A percentile compares a stretch with the other conserved stretches of the same genome.
Conservation (phyloP, 2,113 vertebrate genomes). For the Calonectris borealis region DNA sequence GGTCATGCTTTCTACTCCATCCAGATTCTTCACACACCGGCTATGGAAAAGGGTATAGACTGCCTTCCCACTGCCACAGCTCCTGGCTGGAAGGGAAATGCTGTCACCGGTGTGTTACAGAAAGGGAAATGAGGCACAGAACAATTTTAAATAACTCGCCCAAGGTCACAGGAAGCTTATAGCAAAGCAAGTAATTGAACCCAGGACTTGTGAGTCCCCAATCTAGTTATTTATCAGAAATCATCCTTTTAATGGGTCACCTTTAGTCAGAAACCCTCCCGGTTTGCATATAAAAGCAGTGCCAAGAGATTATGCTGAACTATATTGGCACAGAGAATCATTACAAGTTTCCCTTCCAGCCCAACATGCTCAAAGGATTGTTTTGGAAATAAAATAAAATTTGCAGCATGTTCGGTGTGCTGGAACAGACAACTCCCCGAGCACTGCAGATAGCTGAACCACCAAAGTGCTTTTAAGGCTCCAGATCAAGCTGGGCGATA, state of each 20-base stretch:
- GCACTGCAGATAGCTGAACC: background rate
- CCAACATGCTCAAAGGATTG: background rate
- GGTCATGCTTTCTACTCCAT: background rate
- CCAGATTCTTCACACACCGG: background rate
- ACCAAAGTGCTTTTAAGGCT: background rate
- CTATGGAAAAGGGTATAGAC: background rate
- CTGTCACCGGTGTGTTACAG: background rate
- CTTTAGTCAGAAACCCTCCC: background rate
- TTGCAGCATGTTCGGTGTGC: background rate
- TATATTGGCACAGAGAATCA: background rate
- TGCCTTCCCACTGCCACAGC: background rate
- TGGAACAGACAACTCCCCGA: background rate
- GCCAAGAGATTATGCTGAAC: background rate
- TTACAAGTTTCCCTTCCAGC: background rate
- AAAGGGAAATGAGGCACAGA: constrained; percentile 42
- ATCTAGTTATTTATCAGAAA: background rate
- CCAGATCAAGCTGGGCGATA: background rate
- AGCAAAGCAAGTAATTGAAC: constrained; percentile 14
- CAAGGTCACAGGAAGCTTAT: constrained; percentile 42
- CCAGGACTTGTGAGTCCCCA: background rate
- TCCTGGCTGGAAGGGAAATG: constrained; percentile 30
- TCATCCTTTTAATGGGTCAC: background rate
- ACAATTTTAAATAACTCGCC: background rate
- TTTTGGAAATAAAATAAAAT: constrained; percentile 18
- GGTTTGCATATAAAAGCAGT: background rate